Evolutionary conservation across 2,797 vertebrate species (phyloP).

Genomic region (Sciaenops ocellatus): DNA sequence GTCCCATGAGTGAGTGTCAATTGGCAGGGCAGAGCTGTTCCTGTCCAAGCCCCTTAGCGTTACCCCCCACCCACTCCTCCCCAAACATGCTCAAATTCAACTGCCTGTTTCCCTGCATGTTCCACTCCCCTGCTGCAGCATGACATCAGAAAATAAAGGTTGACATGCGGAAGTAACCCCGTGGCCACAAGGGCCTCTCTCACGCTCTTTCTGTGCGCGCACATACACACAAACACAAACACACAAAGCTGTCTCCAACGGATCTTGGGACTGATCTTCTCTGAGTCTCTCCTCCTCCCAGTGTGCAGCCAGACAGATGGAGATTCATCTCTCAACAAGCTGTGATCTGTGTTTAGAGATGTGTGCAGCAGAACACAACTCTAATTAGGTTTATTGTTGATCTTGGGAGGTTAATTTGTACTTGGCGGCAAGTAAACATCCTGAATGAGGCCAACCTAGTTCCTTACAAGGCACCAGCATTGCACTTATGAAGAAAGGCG

Average conservation of each 20-base stretch:
- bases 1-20: conserved; percentile 63
- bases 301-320: conserved; percentile 79
- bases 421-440: conserved; percentile 76
- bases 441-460: conserved; percentile 72
- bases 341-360: conserved; percentile 83
- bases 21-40: conserved; percentile 63
- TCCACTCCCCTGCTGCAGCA: conserved; percentile 60
- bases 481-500: conserved; percentile 40
- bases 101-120: conserved; percentile 59
- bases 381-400: conserved; percentile 85
- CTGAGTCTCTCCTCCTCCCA: conserved; percentile 69
- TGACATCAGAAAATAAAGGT: conserved; percentile 69
- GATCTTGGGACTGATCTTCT: conserved; percentile 68
- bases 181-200: conserved; percentile 49
- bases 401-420: conserved; percentile 84
- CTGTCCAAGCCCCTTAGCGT: conserved; percentile 64
- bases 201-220: background rate
- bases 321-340: conserved; percentile 82
- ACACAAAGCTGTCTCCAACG: conserved; percentile 20
- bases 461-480: conserved; percentile 45
- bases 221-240: conserved; percentile 3
- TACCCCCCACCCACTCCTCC: conserved; percentile 24
- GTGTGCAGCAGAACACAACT: conserved; percentile 77
- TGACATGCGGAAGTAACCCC: conserved; percentile 65
- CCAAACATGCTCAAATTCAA: conserved; percentile 50